phyloP scores from a whole-genome alignment of 2,797 vertebrate species.

The Sciurus vulgaris region DNA sequence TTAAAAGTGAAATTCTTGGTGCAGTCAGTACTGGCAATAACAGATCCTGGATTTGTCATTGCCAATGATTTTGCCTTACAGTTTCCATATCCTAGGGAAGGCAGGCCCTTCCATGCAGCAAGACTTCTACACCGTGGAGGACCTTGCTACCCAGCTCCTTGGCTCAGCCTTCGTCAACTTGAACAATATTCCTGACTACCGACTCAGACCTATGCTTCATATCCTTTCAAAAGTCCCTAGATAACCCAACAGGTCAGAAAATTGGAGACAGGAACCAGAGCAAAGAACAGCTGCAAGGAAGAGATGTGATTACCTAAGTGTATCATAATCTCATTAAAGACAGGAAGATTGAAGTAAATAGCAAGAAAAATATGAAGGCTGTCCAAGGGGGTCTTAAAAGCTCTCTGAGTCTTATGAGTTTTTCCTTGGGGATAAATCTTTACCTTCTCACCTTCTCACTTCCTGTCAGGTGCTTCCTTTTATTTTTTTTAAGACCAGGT shows the following conservation, averaged over 20 bases:
- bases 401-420: neutral
- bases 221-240: slow-evolving; percentile 90
- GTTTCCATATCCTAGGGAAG: slow-evolving; percentile 95
- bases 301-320: neutral
- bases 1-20: neutral
- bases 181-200: slow-evolving; percentile 95
- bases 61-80: slow-evolving; percentile 81
- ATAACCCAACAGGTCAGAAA: neutral
- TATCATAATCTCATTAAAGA: neutral
- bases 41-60: neutral
- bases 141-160: slow-evolving; percentile 92
- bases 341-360: neutral
- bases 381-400: neutral
- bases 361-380: neutral
- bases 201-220: slow-evolving; percentile 96
- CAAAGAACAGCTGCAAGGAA: neutral
- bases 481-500: neutral
- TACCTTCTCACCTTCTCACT: neutral
- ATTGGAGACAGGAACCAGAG: neutral
- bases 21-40: neutral
- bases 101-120: slow-evolving; percentile 94
- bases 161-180: slow-evolving; percentile 94
- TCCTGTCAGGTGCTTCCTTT: neutral
- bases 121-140: slow-evolving; percentile 95
- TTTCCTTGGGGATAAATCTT: neutral